Conservation (phyloP, 2,113 vertebrate species). For the Danionella cerebrum region DNA sequence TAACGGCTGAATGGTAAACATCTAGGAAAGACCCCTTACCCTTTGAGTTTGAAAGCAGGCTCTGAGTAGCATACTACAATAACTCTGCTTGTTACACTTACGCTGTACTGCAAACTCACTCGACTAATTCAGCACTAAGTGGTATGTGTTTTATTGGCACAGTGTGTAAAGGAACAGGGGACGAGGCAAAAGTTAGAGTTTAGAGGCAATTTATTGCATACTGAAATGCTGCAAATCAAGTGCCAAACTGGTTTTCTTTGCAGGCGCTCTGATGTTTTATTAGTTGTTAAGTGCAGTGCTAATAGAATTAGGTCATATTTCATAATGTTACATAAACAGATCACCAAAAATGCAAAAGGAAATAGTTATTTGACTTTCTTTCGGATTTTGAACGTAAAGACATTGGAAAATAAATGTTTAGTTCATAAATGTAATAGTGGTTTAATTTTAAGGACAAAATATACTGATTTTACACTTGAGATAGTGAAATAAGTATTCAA, state of each 20-base stretch:
- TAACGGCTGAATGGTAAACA: constrained; percentile 53
- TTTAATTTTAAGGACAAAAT: no score
- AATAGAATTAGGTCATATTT: constrained; percentile 15
- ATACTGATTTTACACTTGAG: no score
- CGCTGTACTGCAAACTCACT: constrained; percentile 48
- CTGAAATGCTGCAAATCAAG: constrained; percentile 47
- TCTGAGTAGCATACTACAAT: constrained; percentile 55
- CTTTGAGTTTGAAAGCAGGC: constrained; percentile 47
- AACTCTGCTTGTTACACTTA: constrained; percentile 47
- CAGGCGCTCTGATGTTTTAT: constrained; percentile 24
- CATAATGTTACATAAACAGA: neutral
- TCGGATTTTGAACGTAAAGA: no score
- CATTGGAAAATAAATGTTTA: no score
- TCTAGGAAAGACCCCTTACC: constrained; percentile 51
- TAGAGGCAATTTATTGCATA: constrained; percentile 43
- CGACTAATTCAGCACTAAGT: constrained; percentile 58
- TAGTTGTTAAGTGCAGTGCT: constrained; percentile 36
- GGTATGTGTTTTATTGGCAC: constrained; percentile 62
- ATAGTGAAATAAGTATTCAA: no score
- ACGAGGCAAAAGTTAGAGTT: constrained; percentile 51
- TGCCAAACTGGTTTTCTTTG: constrained; percentile 47
- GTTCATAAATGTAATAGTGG: no score
- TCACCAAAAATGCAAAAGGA: no score
- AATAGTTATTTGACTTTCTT: no score
- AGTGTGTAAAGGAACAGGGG: constrained; percentile 54